Base-by-base conservation (phyloP, 64 coral and sea anemone genomes). In the Anthopleura sola region DNA sequence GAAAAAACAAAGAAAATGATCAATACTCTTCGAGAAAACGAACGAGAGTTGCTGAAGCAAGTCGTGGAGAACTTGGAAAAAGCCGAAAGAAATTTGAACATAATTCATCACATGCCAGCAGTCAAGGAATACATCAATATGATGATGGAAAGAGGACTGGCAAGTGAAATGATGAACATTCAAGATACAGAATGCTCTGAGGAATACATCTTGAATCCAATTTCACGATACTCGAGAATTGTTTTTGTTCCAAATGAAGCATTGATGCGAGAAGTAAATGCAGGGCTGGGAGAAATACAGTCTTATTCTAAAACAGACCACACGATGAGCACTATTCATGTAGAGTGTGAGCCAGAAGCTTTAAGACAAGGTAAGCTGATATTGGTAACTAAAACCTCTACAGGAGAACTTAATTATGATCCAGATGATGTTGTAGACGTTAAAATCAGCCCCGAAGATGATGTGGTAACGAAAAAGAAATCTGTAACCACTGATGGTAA, bases 381-480 rank as follows among this genome's bases (percentile, higher is more conserved):
- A 14, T 62, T 85, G 19, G n/a, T 39, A 55, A 37, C 39, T 44
- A 44, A 44, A 44, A 44, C 39, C 2, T 44, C 7, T 7, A 44
- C 39, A 44, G 39, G 39, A 21, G 34, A 84, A 37, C 32, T 40
- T 1, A 46, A 37, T 85, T 12, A 44, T 26, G 16, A 37, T 46
- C 37, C 40, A 9, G 7, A 15, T 20, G 60, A 85, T 85, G 33
- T 60, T 47, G 37, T 85, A 6, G 20, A 62, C 23, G 12, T 71
- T 37, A 51, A 66, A n/a, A 85, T 85, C 34, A 55, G 14, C 26
- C 83, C 83, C 44, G 83, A 58, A 28, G 38, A 85, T 44, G 37
- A 85, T 68, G 83, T 85, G 3, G n/a, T 26, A 49, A 44, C 23
- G 17, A 49, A 29, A n/a, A 26, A n/a, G 20, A 44, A 46, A 14